Percentiles rank a stretch among this genome's conserved stretches.
phyloP scores from a whole-genome alignment of 2,113 vertebrate species.

The Acanthisitta chloris region DNA sequence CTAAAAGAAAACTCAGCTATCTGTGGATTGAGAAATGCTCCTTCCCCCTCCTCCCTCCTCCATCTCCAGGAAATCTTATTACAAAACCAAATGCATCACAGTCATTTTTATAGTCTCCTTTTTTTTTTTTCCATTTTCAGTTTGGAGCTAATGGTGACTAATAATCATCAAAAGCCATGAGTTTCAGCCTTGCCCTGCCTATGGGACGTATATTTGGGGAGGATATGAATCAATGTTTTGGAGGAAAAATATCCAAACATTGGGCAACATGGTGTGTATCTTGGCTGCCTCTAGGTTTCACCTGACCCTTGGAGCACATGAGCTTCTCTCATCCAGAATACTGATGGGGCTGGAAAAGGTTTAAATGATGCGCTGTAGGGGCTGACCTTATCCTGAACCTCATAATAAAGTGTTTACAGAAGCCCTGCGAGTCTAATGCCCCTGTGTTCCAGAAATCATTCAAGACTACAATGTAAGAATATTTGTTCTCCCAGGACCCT shows the following conservation, averaged over 20 bases:
- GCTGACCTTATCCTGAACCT: constrained; percentile 3
- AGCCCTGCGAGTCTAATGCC: background rate
- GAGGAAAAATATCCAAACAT: background rate
- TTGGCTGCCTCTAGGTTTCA: constrained; percentile 11
- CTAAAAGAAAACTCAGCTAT: background rate
- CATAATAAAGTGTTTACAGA: background rate
- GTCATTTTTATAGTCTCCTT: background rate
- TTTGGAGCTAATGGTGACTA: background rate
- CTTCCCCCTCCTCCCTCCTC: background rate
- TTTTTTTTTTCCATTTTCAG: background rate
- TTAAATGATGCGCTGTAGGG: background rate
- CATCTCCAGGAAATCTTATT: background rate
- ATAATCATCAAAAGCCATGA: background rate
- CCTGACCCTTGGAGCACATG: background rate
- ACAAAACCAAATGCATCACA: constrained; percentile 6
- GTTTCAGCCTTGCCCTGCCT: background rate
- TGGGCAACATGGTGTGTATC: background rate
- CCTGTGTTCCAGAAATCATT: background rate
- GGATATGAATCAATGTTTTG: background rate
- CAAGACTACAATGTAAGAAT: background rate
- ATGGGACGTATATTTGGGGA: background rate
- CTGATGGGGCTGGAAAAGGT: background rate
- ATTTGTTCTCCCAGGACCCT: background rate
- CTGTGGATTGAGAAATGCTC: background rate
- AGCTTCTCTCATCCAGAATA: background rate